A percentile compares a stretch with the other conserved stretches of the same genome.
Conservation (phyloP, 2,113 vertebrate genomes). For the Sinocyclocheilus anophthalmus region DNA sequence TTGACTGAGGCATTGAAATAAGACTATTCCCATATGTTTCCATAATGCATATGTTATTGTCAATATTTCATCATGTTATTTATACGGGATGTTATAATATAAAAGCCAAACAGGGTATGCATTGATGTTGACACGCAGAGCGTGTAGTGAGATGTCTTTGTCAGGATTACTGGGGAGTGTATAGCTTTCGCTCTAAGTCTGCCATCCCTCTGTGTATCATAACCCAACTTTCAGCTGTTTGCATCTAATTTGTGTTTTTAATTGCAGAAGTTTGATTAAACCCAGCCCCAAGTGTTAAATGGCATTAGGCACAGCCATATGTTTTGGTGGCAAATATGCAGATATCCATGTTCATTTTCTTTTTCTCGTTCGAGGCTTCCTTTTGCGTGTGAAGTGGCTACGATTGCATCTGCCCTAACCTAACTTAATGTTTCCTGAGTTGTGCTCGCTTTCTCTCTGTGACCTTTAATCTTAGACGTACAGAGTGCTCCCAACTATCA, state of each 20-base stretch:
- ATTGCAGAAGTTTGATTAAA: slow-evolving; percentile 82
- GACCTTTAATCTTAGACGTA: slow-evolving; percentile 80
- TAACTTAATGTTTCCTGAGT: slow-evolving; percentile 70
- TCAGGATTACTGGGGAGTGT: slow-evolving; percentile 63
- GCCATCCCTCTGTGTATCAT: slow-evolving; percentile 72
- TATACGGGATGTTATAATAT: background rate
- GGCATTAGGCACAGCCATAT: slow-evolving; percentile 78
- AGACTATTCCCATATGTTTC: background rate
- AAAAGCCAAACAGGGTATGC: background rate
- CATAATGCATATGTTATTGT: background rate
- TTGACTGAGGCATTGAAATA: background rate
- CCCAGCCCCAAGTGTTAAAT: slow-evolving; percentile 78
- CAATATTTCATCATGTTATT: background rate
- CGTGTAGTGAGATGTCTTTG: slow-evolving; percentile 63
- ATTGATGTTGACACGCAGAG: slow-evolving; percentile 49
- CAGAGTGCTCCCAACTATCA: slow-evolving; percentile 78
- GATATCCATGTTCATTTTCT: slow-evolving; percentile 76
- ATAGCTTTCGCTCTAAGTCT: slow-evolving; percentile 67
- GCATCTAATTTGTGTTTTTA: slow-evolving; percentile 80
- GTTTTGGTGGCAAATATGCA: slow-evolving; percentile 67
- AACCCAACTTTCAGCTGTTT: slow-evolving; percentile 76
- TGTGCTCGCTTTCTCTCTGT: slow-evolving; percentile 65
- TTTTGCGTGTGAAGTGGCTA: slow-evolving; percentile 58
- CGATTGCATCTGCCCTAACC: slow-evolving; percentile 79
- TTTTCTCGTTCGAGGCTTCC: slow-evolving; percentile 69